Conservation (phyloP, 64 coral and sea anemone species). For the Astreopora myriophthalma region DNA sequence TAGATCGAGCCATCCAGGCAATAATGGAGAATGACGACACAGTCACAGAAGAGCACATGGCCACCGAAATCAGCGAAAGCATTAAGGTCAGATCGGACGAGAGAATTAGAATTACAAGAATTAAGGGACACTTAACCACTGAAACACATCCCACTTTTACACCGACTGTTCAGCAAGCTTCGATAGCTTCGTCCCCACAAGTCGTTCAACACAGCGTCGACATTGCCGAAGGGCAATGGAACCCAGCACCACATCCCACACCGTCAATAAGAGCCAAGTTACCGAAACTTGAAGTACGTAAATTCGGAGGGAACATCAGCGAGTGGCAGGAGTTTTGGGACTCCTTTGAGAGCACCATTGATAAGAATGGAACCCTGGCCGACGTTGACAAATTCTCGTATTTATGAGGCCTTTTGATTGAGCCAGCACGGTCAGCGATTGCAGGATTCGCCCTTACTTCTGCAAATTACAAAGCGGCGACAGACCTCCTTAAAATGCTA, state of each 20-base stretch:
- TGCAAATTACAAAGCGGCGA: too few species aligned
- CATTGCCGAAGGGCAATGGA: too few species aligned
- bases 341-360: constrained; percentile 15
- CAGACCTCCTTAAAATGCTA: too few species aligned
- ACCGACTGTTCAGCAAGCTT: too few species aligned
- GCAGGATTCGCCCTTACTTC: background rate
- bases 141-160: background rate
- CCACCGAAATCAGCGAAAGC: background rate
- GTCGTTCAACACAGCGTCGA: background rate
- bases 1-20: background rate
- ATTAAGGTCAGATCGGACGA: background rate
- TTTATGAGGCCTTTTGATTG: background rate
- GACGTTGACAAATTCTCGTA: background rate
- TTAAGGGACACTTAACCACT: background rate
- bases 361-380: background rate
- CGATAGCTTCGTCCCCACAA: background rate
- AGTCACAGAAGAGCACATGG: background rate
- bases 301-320: constrained; percentile 10
- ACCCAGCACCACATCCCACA: background rate
- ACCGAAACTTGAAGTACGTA: background rate
- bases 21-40: background rate
- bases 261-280: background rate
- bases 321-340: constrained; percentile 35
- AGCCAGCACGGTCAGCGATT: background rate
- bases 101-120: background rate